A percentile compares a stretch with the other conserved stretches of the same genome.
These are phyloP conservation scores for Montifringilla adamsi DNA, from an alignment of 2,113 vertebrate species.

Conservation along the genomic window DNA sequence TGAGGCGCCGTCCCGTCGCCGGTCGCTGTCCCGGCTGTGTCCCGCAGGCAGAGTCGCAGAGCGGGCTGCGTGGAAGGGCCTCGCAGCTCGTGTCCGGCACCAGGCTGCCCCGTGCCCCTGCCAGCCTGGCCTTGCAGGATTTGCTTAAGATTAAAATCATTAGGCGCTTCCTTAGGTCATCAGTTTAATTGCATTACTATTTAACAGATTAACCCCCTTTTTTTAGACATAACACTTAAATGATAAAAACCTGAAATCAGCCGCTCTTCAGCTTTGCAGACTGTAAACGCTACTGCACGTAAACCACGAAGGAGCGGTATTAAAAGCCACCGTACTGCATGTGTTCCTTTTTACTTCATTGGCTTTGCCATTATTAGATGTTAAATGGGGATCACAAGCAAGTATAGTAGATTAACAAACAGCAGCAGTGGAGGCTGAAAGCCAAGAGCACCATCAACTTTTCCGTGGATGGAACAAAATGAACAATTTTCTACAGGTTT, in stretches of 20 bases:
- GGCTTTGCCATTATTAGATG: neutral
- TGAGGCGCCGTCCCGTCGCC: fast-evolving
- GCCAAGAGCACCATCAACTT: neutral
- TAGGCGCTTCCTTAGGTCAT: neutral
- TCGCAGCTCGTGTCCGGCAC: too few species aligned
- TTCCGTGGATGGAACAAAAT: neutral
- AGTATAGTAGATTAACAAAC: neutral
- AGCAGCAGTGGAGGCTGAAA: neutral
- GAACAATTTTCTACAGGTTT: neutral
- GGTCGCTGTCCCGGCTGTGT: fast-evolving
- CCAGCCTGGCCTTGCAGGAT: neutral
- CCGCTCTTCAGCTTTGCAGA: neutral
- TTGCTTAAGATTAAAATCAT: neutral
- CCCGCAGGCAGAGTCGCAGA: neutral
- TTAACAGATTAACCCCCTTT: neutral
- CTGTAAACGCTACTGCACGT: neutral
- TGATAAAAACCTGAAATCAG: neutral
- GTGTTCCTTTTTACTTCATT: neutral
- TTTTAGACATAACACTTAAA: neutral
- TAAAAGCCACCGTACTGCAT: neutral
- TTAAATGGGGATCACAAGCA: neutral
- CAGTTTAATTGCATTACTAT: neutral
- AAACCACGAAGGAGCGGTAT: neutral
- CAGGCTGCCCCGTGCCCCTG: neutral
- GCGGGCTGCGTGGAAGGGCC: neutral